These are phyloP conservation scores for Anolis carolinensis DNA, from an alignment of 2,113 vertebrate genomes.

Conservation along the genomic window DNA sequence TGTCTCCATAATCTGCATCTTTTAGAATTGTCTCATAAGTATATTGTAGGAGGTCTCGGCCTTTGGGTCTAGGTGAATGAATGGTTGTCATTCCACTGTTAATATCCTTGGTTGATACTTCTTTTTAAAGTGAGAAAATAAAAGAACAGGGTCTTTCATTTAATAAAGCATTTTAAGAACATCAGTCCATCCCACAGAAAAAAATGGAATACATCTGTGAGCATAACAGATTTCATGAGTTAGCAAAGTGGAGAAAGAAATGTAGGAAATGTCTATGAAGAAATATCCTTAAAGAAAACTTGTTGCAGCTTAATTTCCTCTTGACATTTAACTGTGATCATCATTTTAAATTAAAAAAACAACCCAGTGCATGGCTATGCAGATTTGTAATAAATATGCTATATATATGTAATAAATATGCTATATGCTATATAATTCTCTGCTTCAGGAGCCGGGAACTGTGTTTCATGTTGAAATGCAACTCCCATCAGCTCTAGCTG, in stretches of 20 bases:
- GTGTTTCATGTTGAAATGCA: no score
- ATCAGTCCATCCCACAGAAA: slow-evolving; percentile 5
- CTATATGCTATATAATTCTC: no score
- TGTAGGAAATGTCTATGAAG: neutral
- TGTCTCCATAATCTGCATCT: slow-evolving; percentile 1
- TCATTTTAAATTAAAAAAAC: neutral
- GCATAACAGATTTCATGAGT: neutral
- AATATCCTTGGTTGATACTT: slow-evolving; percentile 30
- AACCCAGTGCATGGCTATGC: neutral
- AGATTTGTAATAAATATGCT: neutral
- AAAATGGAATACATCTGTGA: neutral
- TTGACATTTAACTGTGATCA: neutral
- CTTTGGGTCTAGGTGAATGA: neutral
- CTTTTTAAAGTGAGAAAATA: neutral
- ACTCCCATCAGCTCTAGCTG: no score
- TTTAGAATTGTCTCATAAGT: neutral
- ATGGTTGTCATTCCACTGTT: slow-evolving; percentile 43
- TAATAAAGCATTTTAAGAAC: slow-evolving; percentile 47
- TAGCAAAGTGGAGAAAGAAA: neutral
- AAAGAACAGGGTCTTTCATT: neutral
- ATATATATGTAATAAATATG: neutral
- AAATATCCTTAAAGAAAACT: neutral
- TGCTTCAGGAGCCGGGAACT: neutral
- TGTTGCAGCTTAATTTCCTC: neutral
- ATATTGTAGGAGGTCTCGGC: slow-evolving; percentile 22